phyloP scores from a whole-genome alignment of 2,888 invertebrate species.

The Nephrotoma flavescens region DNA sequence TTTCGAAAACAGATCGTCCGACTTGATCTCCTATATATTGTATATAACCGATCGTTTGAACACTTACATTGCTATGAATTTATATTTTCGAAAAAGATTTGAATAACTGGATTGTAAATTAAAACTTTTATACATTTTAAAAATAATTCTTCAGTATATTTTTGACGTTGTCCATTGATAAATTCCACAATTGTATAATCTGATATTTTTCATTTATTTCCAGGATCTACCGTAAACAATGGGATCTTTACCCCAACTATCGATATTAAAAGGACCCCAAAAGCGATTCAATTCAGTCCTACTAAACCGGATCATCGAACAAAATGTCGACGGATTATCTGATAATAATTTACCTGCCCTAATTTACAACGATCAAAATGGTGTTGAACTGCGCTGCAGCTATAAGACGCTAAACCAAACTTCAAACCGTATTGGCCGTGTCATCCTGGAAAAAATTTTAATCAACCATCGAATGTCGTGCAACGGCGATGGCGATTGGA shows the following conservation, averaged over 20 bases:
- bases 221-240: conserved; percentile 28
- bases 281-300: conserved; percentile 36
- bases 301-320: conserved; percentile 41
- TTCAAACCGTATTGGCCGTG: conserved; percentile 35
- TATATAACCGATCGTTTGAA: no score
- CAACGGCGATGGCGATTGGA: conserved; percentile 54
- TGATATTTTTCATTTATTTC: neutral
- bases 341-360: conserved; percentile 42
- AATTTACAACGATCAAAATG: conserved; percentile 39
- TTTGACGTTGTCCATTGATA: no score
- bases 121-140: no score
- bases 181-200: neutral
- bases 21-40: no score
- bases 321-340: conserved; percentile 32
- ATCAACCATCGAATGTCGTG: conserved; percentile 21
- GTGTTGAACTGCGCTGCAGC: conserved; percentile 2
- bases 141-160: no score
- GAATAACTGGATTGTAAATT: no score
- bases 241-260: conserved; percentile 63
- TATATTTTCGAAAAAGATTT: no score
- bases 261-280: conserved; percentile 49
- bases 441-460: conserved; percentile 21
- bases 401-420: conserved; percentile 33
- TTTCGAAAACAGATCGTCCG: no score
- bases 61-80: no score